Evolutionary conservation across 1,140 invertebrate species (phyloP).

Genomic region (Mercenaria mercenaria): DNA sequence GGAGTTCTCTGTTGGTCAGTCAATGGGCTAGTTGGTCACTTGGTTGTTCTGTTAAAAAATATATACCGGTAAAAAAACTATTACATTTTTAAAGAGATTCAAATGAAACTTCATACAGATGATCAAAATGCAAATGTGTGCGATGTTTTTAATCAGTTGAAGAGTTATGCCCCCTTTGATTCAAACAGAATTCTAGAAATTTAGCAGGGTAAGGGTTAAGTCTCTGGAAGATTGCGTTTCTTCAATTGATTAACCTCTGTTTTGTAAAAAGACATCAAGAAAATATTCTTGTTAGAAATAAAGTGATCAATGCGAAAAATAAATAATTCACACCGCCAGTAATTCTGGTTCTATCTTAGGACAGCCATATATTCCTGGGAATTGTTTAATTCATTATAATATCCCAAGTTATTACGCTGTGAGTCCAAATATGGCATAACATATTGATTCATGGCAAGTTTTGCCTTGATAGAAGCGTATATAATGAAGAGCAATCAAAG

Average conservation of each 20-base stretch:
- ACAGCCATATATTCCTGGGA: neutral
- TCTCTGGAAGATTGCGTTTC: too few species aligned
- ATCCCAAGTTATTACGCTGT: constrained; percentile 12
- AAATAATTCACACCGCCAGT: neutral
- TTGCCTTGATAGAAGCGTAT: neutral
- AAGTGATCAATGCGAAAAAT: constrained; percentile 11
- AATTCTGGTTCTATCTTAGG: neutral
- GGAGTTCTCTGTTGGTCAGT: too few species aligned
- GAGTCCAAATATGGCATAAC: constrained; percentile 14
- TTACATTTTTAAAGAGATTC: too few species aligned
- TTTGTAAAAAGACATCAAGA: neutral
- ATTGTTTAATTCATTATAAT: constrained; percentile 41
- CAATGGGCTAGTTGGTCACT: too few species aligned
- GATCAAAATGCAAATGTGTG: too few species aligned
- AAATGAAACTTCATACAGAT: too few species aligned
- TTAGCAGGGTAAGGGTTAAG: too few species aligned
- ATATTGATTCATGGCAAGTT: constrained; percentile 27
- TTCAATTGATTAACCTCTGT: neutral
- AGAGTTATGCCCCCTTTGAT: too few species aligned
- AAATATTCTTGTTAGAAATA: neutral
- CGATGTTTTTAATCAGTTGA: too few species aligned
- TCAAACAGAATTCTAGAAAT: too few species aligned
- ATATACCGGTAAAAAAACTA: too few species aligned
- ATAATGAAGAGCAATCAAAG: constrained; percentile 23
- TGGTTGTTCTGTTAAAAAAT: too few species aligned